Evolutionary conservation across 1,140 invertebrate species (phyloP), one percentile per base, ranked within the genome.

Genomic region (Protaetia brevitarsis): DNA sequence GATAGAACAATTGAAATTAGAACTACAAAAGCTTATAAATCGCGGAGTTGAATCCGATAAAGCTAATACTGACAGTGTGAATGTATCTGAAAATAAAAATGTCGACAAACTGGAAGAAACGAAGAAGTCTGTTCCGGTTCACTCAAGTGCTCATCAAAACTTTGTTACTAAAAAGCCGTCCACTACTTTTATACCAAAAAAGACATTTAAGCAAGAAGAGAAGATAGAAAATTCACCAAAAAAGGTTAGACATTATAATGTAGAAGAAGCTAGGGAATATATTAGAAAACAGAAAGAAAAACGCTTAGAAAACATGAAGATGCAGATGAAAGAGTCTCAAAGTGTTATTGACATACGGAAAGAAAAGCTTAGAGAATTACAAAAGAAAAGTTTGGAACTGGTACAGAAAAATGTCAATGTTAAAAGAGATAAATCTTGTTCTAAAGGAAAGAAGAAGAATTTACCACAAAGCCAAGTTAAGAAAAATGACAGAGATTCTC

Each of bases 281-380:
- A 76, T 78, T 13, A 74, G 71, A 63, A 77, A 74, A 64, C 75
- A 78, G 62, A 71, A 57, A 27, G 72, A 72, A 59, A 74, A 73
- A 70, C 68, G 74, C 3, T 34, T 66, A 34, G 69, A 71, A 58
- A 63, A 74, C 36, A 41, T 68, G 23, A 72, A 71, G 58, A 64
- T 41, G 7, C 65, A 70, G 28, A 56, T 37, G 2, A 69, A 71
- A 27, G 72, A 73, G 61, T 30, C 51, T 13, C 63, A 71, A 36
- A 68, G 56, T 30, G 51, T 69, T 34, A 21, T 61, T 3, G 76
- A 77, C 41, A 7, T 73, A 27, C 69, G 71, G 51, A 76, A 75
- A 63, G 69, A 77, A 65, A 75, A 74, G 66, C 63, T 78, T 11
- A 58, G 72, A 66, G 75, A 77, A 68, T 65, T 78, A 7, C 75